These are phyloP conservation scores for Achlya flavicornis DNA, from an alignment of 2,888 invertebrate genomes.

Conservation along the genomic window DNA sequence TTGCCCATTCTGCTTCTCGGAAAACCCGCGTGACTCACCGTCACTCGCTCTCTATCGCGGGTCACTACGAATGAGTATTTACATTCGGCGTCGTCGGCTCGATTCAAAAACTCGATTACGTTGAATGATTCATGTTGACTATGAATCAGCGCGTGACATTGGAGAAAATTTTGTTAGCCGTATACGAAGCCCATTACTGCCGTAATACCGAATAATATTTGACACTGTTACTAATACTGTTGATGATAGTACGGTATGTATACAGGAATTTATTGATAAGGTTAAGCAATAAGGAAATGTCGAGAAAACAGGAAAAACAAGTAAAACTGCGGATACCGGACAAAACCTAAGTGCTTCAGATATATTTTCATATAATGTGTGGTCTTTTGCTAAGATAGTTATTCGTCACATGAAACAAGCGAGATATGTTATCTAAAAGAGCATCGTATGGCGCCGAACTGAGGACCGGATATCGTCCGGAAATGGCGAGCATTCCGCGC, in stretches of 20 bases:
- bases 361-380: background rate
- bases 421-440: conserved; percentile 62
- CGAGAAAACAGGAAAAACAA: conserved; percentile 54
- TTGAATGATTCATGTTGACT: conserved; percentile 75
- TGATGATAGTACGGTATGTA: background rate
- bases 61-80: conserved; percentile 79
- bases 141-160: conserved; percentile 75
- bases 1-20: conserved; percentile 73
- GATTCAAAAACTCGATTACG: conserved; percentile 82
- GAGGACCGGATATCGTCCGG: conserved; percentile 80
- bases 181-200: conserved; percentile 16
- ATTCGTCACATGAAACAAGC: conserved; percentile 26
- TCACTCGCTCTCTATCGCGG: conserved; percentile 71
- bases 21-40: conserved; percentile 81
- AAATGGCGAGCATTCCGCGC: conserved; percentile 80
- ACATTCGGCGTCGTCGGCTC: conserved; percentile 71
- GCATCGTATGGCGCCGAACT: conserved; percentile 57
- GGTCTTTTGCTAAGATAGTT: conserved; percentile 15
- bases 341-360: conserved; percentile 10
- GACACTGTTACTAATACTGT: conserved; percentile 10
- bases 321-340: conserved; percentile 46
- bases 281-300: conserved; percentile 51
- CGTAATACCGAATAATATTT: conserved; percentile 17
- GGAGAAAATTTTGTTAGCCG: conserved; percentile 57
- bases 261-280: conserved; percentile 35